These are phyloP conservation scores for Ursus arctos DNA, from an alignment of 2,113 vertebrate genomes.

Conservation along the genomic window DNA sequence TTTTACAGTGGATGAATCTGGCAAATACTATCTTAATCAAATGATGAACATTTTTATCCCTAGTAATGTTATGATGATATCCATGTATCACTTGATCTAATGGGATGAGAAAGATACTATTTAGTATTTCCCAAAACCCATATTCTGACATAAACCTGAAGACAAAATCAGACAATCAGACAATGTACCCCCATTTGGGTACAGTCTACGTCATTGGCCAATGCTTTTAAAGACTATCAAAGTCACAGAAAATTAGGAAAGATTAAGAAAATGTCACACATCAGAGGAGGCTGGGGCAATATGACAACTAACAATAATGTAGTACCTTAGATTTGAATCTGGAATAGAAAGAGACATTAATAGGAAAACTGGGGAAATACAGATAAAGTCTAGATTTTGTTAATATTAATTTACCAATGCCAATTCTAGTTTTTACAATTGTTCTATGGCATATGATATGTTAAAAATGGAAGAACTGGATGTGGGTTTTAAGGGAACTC, in stretches of 20 bases:
- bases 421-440: background rate
- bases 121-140: background rate
- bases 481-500: background rate
- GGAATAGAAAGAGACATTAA: background rate
- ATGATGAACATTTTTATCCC: background rate
- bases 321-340: background rate
- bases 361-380: background rate
- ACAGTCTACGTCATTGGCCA: background rate
- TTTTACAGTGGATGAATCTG: background rate
- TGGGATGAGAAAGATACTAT: background rate
- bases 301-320: background rate
- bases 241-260: background rate
- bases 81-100: background rate
- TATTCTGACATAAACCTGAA: background rate
- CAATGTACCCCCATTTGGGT: background rate
- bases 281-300: background rate
- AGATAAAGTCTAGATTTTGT: background rate
- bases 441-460: background rate
- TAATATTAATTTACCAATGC: background rate
- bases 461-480: background rate
- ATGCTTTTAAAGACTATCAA: background rate
- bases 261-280: background rate
- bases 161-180: background rate
- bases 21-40: background rate
- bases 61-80: too few relatives aligned